These are phyloP conservation scores for Polydrusus cervinus DNA, from an alignment of 2,888 invertebrate genomes.

Conservation along the genomic window DNA sequence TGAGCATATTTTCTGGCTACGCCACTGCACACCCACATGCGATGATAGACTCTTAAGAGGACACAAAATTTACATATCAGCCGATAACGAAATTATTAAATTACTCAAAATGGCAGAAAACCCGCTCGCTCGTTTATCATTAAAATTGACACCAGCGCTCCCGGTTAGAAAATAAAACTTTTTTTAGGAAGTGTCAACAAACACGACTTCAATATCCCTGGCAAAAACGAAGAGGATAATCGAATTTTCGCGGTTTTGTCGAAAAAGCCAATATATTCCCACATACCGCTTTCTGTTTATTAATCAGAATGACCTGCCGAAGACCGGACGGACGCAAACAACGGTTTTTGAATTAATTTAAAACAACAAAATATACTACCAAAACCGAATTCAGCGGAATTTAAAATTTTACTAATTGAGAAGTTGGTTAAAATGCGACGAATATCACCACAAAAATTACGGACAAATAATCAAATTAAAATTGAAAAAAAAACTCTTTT, in stretches of 20 bases:
- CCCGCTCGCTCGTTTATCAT: constrained; percentile 19
- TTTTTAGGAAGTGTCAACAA: constrained; percentile 20
- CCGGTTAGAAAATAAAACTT: constrained; percentile 16
- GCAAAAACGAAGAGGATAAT: constrained; percentile 24
- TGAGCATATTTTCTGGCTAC: too few species aligned
- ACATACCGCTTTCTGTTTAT: constrained; percentile 9
- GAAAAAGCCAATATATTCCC: constrained; percentile 22
- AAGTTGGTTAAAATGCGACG: background rate
- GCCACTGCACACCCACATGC: too few species aligned
- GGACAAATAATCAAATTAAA: background rate
- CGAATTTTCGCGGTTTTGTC: constrained; percentile 25
- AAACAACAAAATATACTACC: constrained; percentile 6
- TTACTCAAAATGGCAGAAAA: constrained; percentile 11
- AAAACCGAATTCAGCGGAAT: background rate
- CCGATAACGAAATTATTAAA: constrained; percentile 4
- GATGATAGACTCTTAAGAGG: too few species aligned
- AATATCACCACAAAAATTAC: background rate
- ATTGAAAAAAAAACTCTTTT: background rate
- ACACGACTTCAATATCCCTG: constrained; percentile 8
- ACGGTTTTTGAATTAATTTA: constrained; percentile 24
- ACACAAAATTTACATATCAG: background rate
- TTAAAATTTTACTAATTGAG: constrained; percentile 11
- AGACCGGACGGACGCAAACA: constrained; percentile 18
- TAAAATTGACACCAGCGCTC: constrained; percentile 16
- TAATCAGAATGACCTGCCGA: constrained; percentile 22